Conservation (phyloP, 2,113 vertebrate genomes). For the Calypte anna region DNA sequence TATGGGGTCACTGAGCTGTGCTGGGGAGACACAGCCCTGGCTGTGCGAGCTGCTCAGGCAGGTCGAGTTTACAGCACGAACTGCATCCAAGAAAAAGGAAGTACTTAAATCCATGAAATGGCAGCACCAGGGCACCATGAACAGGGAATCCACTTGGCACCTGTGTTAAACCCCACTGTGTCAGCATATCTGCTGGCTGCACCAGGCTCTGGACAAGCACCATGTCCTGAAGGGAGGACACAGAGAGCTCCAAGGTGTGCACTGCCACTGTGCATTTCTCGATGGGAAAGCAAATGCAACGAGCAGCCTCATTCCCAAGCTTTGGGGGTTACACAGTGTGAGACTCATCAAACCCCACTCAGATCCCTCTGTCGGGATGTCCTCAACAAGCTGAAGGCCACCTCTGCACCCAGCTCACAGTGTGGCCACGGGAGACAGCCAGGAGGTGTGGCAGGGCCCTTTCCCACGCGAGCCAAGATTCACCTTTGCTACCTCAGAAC, state of each 20-base stretch:
- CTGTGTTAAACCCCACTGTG: neutral
- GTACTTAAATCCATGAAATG: neutral
- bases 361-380: neutral
- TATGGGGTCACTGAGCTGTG: neutral
- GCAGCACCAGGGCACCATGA: neutral
- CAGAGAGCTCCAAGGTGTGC: neutral
- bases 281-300: accelerated
- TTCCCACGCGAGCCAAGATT: neutral
- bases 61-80: neutral
- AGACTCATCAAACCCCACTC: accelerated
- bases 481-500: neutral
- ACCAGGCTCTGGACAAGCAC: neutral
- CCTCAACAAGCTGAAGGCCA: neutral
- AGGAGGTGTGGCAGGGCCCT: neutral
- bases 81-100: neutral
- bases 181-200: too few species aligned
- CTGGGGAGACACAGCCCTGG: neutral
- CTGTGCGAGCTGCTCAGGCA: accelerated
- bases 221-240: accelerated
- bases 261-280: accelerated
- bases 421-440: accelerated
- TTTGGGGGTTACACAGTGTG: neutral
- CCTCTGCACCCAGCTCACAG: accelerated
- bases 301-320: neutral
- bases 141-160: neutral